These are phyloP conservation scores for Caenorhabditis macrosperma DNA, from an alignment of 2,888 invertebrate species.

Conservation along the genomic window DNA sequence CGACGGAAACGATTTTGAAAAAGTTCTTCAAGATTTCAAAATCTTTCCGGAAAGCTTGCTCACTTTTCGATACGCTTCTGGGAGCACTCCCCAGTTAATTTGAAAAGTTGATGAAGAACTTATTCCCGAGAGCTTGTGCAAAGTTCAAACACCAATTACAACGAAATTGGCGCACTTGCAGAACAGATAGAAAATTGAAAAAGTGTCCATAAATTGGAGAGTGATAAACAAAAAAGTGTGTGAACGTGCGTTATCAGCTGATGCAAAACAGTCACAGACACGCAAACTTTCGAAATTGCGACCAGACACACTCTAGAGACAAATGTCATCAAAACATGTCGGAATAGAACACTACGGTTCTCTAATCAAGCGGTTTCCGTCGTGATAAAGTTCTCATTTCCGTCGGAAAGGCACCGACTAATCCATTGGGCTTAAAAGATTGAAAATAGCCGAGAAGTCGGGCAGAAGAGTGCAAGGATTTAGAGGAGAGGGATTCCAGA, in stretches of 20 bases:
- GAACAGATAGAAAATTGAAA: no score
- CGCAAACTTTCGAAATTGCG: not conserved
- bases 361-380: not conserved
- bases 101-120: no score
- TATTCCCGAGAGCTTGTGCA: no score
- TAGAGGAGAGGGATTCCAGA: no score
- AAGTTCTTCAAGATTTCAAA: no score
- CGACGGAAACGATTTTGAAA: no score
- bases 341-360: not conserved
- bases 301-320: not conserved
- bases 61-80: no score
- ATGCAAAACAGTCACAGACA: not conserved
- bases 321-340: not conserved
- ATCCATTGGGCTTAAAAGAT: not conserved
- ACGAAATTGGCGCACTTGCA: no score
- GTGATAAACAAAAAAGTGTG: not conserved
- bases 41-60: no score
- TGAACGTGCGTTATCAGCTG: not conserved
- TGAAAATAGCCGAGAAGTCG: not conserved
- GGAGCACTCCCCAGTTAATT: no score
- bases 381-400: not conserved
- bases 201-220: no score
- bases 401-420: not conserved
- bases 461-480: not conserved
- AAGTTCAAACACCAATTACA: no score